Percentiles rank a stretch among this genome's conserved stretches.
These are phyloP conservation scores for Australoheros scitulus DNA, from an alignment of 2,113 vertebrate species.

Conservation along the genomic window DNA sequence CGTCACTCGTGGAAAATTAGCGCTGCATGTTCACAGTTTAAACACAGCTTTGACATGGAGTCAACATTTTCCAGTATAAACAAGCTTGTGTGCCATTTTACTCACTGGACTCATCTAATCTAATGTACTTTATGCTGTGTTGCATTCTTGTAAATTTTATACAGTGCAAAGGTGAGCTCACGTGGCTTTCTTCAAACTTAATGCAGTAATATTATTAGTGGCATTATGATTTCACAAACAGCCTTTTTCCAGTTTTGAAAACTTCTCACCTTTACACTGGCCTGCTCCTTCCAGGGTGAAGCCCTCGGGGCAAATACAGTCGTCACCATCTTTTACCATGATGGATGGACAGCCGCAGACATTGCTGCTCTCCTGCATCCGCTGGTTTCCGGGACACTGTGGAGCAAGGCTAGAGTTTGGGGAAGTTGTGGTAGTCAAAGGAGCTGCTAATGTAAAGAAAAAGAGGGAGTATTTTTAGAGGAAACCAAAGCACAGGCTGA, in stretches of 20 bases:
- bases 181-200: neutral
- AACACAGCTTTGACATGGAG: neutral
- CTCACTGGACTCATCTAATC: neutral
- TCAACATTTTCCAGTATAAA: neutral
- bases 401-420: slow-evolving; percentile 5
- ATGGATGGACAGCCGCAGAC: slow-evolving; percentile 60
- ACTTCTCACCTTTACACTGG: slow-evolving; percentile 66
- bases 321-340: slow-evolving; percentile 44
- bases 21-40: neutral
- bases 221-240: neutral
- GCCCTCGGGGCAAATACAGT: slow-evolving; percentile 67
- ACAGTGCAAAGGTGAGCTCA: neutral
- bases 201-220: neutral
- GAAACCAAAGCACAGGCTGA: neutral
- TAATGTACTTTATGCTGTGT: neutral
- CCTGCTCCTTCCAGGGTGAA: slow-evolving; percentile 41
- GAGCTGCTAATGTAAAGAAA: slow-evolving; percentile 15
- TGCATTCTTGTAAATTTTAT: neutral
- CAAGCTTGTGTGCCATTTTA: neutral
- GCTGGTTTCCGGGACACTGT: slow-evolving; percentile 60
- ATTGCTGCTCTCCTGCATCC: slow-evolving; percentile 22
- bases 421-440: neutral
- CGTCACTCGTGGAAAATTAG: neutral
- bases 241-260: neutral
- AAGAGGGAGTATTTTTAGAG: neutral